Conservation (phyloP, 2,797 vertebrate genomes). For the Crypturellus tataupa region DNA sequence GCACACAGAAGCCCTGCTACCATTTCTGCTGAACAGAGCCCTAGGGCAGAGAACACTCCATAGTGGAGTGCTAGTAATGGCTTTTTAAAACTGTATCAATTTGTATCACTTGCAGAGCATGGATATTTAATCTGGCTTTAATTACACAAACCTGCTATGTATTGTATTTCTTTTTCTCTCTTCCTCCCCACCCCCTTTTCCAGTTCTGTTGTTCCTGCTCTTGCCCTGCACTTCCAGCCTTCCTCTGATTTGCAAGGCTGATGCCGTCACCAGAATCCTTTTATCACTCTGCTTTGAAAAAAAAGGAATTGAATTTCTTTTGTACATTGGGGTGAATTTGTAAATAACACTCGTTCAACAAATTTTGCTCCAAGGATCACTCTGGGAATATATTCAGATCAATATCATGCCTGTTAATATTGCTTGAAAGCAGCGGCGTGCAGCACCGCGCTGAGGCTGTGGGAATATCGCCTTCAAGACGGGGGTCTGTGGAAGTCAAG, state of each 20-base stretch:
- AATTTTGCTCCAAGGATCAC: constrained; percentile 54
- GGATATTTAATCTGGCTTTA: constrained; percentile 38
- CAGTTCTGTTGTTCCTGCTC: not conserved
- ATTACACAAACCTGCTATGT: constrained; percentile 27
- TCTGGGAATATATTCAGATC: constrained; percentile 63
- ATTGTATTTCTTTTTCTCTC: not conserved
- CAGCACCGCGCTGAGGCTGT: not conserved
- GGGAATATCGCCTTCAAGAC: constrained; percentile 61
- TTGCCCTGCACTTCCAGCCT: constrained; percentile 4
- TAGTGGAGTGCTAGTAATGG: constrained; percentile 8
- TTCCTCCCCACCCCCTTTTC: not conserved
- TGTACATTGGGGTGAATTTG: constrained; percentile 50
- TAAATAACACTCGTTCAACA: constrained; percentile 54
- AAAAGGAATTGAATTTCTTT: constrained; percentile 46
- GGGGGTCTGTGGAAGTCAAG: constrained; percentile 1
- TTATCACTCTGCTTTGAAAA: constrained; percentile 46
- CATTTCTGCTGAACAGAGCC: constrained; percentile 54
- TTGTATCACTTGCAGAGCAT: constrained; percentile 25
- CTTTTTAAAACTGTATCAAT: constrained; percentile 55
- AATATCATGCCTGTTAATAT: constrained; percentile 56
- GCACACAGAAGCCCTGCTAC: constrained; percentile 21
- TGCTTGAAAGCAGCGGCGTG: constrained; percentile 34
- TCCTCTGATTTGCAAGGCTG: not conserved
- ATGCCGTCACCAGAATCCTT: constrained; percentile 44
- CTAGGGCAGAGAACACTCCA: constrained; percentile 32